Percentiles rank a stretch among this genome's conserved stretches.
phyloP scores from a whole-genome alignment of 2,113 vertebrate species.

The Actenoides lindsayi region DNA sequence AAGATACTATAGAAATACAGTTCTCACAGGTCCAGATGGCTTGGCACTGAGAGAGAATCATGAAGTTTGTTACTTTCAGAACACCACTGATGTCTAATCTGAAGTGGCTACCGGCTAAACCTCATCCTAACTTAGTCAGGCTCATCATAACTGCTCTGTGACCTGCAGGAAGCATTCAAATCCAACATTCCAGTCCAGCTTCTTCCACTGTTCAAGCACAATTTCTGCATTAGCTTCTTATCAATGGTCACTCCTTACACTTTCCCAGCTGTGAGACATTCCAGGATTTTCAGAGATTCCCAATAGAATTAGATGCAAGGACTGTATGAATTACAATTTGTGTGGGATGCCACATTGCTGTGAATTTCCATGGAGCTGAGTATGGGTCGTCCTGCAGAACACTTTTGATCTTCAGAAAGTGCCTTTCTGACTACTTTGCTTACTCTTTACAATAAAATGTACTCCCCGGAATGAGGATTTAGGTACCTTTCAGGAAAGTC shows the following conservation, averaged over 20 bases:
- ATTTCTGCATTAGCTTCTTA: neutral
- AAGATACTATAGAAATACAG: conserved; percentile 2
- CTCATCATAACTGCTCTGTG: neutral
- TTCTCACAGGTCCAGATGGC: neutral
- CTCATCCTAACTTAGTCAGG: neutral
- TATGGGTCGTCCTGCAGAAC: neutral
- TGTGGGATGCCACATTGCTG: neutral
- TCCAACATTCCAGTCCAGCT: neutral
- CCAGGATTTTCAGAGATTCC: neutral
- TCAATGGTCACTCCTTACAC: neutral
- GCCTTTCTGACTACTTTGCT: neutral
- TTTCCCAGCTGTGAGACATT: neutral
- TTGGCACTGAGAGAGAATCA: neutral
- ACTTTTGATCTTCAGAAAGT: neutral
- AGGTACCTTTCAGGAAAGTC: neutral
- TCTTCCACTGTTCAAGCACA: neutral
- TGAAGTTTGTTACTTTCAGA: neutral
- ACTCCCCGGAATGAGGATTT: neutral
- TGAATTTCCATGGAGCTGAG: neutral
- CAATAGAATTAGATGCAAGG: neutral
- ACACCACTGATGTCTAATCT: neutral
- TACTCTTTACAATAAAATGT: neutral
- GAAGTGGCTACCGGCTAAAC: neutral
- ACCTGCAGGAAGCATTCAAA: neutral
- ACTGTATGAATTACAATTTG: neutral